Conservation (phyloP, 1,140 invertebrate genomes). For the Lepidurus arcticus region DNA sequence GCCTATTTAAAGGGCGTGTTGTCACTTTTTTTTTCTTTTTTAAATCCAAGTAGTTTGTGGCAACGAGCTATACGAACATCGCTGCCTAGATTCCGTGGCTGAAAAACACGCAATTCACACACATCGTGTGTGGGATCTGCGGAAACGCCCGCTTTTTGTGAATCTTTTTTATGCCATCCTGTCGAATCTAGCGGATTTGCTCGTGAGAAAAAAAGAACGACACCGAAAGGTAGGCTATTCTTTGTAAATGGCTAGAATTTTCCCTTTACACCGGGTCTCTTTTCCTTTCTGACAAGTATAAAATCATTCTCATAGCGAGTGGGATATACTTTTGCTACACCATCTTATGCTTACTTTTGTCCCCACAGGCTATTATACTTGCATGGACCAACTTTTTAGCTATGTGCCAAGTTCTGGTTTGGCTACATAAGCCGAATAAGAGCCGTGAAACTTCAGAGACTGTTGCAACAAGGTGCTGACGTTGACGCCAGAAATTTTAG, state of each 20-base stretch:
- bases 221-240: neutral
- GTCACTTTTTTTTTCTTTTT: neutral
- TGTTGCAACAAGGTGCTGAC: neutral
- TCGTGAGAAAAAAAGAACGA: neutral
- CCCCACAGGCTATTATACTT: neutral
- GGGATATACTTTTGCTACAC: neutral
- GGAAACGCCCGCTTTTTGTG: neutral
- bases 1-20: constrained; percentile 4
- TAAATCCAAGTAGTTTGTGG: constrained; percentile 3
- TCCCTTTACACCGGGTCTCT: neutral
- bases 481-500: neutral
- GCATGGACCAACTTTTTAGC: neutral
- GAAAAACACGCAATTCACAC: neutral
- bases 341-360: neutral
- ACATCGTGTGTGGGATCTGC: constrained; percentile 6
- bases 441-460: neutral
- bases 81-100: neutral
- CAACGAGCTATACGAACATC: neutral
- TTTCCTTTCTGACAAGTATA: neutral
- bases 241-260: neutral
- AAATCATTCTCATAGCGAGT: neutral
- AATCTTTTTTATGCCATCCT: neutral
- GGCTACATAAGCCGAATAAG: neutral
- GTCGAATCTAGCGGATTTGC: neutral
- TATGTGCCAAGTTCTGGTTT: neutral